Evolutionary conservation across 92 coral and sea anemone genomes (phyloP).

Genomic region (Palythoa heliodiscus): DNA sequence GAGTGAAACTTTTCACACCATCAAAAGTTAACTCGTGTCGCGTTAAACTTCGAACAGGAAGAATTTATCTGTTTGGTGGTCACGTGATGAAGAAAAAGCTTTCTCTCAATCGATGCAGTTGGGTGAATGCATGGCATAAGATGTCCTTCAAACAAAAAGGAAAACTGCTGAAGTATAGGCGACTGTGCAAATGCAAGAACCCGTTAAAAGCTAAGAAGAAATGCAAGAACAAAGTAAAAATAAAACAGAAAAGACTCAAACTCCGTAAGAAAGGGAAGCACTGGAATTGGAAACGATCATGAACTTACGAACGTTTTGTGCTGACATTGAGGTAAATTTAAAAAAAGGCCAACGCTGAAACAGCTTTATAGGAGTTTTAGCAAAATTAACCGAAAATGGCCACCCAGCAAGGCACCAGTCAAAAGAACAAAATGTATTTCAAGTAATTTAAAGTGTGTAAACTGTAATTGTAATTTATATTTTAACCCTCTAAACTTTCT

Average conservation of each 20-base stretch:
- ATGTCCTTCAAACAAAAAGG: conserved; percentile 4
- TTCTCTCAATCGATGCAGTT: conserved; percentile 15
- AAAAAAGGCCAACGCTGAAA: too few species aligned
- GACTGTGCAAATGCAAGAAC: conserved; percentile 23
- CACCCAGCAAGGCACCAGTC: too few species aligned
- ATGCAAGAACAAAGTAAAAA: conserved; percentile 6
- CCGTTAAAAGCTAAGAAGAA: conserved; percentile 9
- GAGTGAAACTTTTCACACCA: conserved; percentile 29
- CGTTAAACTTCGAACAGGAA: conserved; percentile 6
- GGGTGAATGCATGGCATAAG: conserved; percentile 3
- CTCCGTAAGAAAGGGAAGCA: neutral
- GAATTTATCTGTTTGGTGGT: conserved; percentile 25
- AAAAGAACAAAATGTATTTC: too few species aligned
- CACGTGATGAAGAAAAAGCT: conserved; percentile 1
- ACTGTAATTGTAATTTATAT: too few species aligned
- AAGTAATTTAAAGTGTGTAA: too few species aligned
- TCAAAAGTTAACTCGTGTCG: conserved; percentile 8
- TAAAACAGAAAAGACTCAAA: neutral
- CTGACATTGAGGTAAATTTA: neutral
- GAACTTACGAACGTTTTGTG: neutral
- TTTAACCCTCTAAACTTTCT: too few species aligned
- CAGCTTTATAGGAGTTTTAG: too few species aligned
- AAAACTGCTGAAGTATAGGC: conserved; percentile 15
- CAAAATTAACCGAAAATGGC: too few species aligned
- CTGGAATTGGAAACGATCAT: neutral